Conservation (phyloP, 2,113 vertebrate species). For the Phaetusa simplex region DNA sequence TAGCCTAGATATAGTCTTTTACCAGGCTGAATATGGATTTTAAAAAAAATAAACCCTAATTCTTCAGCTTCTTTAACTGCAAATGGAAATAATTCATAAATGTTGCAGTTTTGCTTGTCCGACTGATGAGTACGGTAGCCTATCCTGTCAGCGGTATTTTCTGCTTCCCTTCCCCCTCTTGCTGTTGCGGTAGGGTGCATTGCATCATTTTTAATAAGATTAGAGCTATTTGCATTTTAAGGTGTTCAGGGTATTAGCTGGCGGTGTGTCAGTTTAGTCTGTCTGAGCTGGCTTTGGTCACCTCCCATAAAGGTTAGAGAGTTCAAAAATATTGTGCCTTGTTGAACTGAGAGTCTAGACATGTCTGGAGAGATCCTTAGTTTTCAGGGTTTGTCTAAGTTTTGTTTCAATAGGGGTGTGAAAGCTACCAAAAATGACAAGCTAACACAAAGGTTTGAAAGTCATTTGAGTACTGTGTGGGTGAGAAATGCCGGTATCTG, state of each 20-base stretch:
- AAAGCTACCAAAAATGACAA: slow-evolving; percentile 57
- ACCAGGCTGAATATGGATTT: neutral
- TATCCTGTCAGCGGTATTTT: neutral
- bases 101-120: neutral
- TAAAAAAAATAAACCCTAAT: neutral
- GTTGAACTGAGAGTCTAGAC: slow-evolving; percentile 78
- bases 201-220: slow-evolving; percentile 73
- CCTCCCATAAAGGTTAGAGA: slow-evolving; percentile 75
- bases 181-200: slow-evolving; percentile 14
- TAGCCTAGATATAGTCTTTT: slow-evolving; percentile 50
- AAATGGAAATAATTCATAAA: slow-evolving; percentile 36
- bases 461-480: slow-evolving; percentile 61
- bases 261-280: slow-evolving; percentile 72
- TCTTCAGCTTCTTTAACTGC: neutral
- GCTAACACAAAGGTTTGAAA: slow-evolving; percentile 55
- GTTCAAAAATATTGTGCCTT: slow-evolving; percentile 74
- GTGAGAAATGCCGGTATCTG: slow-evolving; percentile 47
- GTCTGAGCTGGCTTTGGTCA: slow-evolving; percentile 77
- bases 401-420: slow-evolving; percentile 67
- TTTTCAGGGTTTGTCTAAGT: slow-evolving; percentile 72
- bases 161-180: slow-evolving; percentile 22
- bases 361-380: slow-evolving; percentile 75
- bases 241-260: slow-evolving; percentile 73
- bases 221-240: slow-evolving; percentile 72
- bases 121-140: neutral